Conservation (phyloP, 2,888 invertebrate species). For the Ochropacha duplaris region DNA sequence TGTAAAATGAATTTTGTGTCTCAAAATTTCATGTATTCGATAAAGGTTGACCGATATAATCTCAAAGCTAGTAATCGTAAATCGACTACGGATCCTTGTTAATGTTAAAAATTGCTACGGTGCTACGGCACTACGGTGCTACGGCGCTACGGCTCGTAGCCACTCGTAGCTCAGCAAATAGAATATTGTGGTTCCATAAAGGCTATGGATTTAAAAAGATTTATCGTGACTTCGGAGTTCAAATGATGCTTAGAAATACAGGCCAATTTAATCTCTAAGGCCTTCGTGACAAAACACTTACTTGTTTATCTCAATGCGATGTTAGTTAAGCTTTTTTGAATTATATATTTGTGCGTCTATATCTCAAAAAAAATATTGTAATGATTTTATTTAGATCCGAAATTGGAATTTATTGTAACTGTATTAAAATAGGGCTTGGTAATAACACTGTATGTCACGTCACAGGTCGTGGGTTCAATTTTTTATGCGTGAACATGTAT, state of each 20-base stretch:
- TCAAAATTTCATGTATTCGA: background rate
- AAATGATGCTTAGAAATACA: background rate
- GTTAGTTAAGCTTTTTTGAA: too few species aligned
- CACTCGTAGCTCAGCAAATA: background rate
- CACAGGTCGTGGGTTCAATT: too few species aligned
- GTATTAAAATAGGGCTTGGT: too few species aligned
- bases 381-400: too few species aligned
- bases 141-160: background rate
- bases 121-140: background rate
- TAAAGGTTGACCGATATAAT: background rate
- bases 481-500: too few species aligned
- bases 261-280: background rate
- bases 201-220: constrained; percentile 2
- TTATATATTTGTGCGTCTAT: too few species aligned
- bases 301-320: too few species aligned
- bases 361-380: too few species aligned
- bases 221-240: background rate
- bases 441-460: too few species aligned
- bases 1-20: background rate
- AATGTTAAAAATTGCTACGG: too few species aligned
- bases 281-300: too few species aligned
- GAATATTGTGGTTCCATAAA: background rate
- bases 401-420: too few species aligned
- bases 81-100: background rate
- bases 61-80: background rate